A percentile compares a stretch with the other conserved stretches of the same genome.
Conservation (phyloP, 2,113 vertebrate genomes). For the Ictalurus punctatus region DNA sequence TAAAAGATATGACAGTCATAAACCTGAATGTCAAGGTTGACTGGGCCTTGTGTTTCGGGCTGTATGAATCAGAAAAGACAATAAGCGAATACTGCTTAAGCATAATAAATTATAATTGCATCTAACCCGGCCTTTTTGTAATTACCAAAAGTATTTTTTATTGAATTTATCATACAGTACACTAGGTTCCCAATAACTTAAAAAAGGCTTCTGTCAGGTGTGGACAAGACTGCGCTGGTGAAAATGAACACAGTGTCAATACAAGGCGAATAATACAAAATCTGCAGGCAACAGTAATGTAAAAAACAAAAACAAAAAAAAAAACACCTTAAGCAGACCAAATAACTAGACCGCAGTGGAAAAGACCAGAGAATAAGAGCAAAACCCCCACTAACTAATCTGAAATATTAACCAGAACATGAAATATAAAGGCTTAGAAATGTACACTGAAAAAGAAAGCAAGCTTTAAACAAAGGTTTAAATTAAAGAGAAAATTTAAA, state of each 20-base stretch:
- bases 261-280: background rate
- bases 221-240: background rate
- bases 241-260: background rate
- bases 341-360: background rate
- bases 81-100: background rate
- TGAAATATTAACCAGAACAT: background rate
- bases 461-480: background rate
- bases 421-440: background rate
- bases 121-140: background rate
- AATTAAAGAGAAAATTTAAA: background rate
- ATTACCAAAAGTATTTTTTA: background rate
- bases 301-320: background rate
- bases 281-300: background rate
- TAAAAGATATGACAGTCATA: background rate
- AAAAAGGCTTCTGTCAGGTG: background rate
- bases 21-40: constrained; percentile 4
- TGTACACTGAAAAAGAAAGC: background rate
- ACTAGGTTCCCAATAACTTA: background rate
- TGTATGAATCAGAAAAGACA: constrained; percentile 31
- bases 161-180: background rate
- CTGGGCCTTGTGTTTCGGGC: background rate
- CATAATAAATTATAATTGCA: background rate
- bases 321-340: background rate
- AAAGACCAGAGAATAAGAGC: background rate
- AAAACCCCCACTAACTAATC: background rate